Evolutionary conservation across 1,140 invertebrate species (phyloP), one percentile per base, ranked within the genome.

Genomic region (Calephelis virginiensis): DNA sequence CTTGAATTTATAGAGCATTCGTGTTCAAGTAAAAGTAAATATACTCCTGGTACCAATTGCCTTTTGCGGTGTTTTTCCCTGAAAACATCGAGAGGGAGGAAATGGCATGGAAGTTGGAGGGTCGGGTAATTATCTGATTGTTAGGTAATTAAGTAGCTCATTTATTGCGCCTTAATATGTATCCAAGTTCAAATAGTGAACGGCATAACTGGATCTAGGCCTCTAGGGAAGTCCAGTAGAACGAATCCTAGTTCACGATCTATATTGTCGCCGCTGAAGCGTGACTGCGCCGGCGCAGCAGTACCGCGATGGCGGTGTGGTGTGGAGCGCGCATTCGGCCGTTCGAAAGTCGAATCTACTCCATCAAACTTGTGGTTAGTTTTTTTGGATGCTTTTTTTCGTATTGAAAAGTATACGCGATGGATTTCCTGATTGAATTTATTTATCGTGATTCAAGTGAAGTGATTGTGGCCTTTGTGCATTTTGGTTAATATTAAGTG

Each of bases 291-390:
- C 8, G 47, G 75, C 81, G 77, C 80, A 77, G 63, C 81, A 85
- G 87, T 90, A 78, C 83, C 79, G 84, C 79, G 45, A 90, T 90
- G 88, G 86, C 88, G 72, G 88, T 90, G 71, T 90, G 86, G 86
- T 90, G 88, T 82, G 88, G 88, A 72, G 88, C 86, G 79, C 86
- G 86, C 74, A 81, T 90, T 50, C 75, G 81, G 66, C 88, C 88
- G 65, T 80, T 90, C 28, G 84, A 90, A 64, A 80, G 88, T 62
- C 83, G 88, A 66, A 85, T 90, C 67, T 90, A 90, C 71, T 89
- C 86, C 63, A 81, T 90, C 65, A 89, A 84, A 6, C 76, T 90
- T 37, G 88, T 90, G 86, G 88, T 90, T 80, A 66, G 86, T 87
- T 75, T 56, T 61, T 64, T 68, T 63, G 12, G 12, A 46, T 40